These are phyloP conservation scores for Adelges cooleyi DNA, from an alignment of 1,140 invertebrate species.

Conservation along the genomic window DNA sequence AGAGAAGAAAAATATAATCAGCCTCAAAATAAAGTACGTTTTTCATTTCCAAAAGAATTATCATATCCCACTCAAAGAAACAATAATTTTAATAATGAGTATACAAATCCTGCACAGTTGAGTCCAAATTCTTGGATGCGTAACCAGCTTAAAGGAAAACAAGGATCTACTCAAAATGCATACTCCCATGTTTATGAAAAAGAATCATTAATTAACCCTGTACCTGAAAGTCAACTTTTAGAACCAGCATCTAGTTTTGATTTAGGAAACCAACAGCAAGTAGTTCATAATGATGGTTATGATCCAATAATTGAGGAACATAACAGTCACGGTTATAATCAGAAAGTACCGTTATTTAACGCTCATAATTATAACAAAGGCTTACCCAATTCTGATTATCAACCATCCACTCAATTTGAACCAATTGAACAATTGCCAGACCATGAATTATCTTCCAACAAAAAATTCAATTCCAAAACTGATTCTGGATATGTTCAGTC, in stretches of 20 bases:
- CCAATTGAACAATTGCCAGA: not conserved
- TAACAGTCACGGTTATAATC: not conserved
- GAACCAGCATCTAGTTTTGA: not conserved
- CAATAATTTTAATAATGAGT: not conserved
- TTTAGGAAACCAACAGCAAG: not conserved
- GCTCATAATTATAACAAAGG: not conserved
- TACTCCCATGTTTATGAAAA: not conserved
- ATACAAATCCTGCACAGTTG: conserved; percentile 1
- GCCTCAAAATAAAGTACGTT: not conserved
- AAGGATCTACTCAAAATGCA: not conserved
- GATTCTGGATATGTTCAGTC: not conserved
- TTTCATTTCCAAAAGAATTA: not conserved
- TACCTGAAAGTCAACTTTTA: not conserved
- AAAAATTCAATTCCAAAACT: not conserved
- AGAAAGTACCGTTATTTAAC: not conserved
- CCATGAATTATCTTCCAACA: not conserved
- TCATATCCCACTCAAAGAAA: not conserved
- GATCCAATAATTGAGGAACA: not conserved
- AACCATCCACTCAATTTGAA: not conserved
- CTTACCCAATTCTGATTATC: not conserved
- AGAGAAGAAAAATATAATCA: not conserved
- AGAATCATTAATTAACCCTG: not conserved
- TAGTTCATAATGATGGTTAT: not conserved
- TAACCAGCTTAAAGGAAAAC: not conserved
- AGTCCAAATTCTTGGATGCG: conserved; percentile 17